Evolutionary conservation across 2,797 vertebrate genomes (phyloP).

Genomic region (Eurystomus glaucurus): DNA sequence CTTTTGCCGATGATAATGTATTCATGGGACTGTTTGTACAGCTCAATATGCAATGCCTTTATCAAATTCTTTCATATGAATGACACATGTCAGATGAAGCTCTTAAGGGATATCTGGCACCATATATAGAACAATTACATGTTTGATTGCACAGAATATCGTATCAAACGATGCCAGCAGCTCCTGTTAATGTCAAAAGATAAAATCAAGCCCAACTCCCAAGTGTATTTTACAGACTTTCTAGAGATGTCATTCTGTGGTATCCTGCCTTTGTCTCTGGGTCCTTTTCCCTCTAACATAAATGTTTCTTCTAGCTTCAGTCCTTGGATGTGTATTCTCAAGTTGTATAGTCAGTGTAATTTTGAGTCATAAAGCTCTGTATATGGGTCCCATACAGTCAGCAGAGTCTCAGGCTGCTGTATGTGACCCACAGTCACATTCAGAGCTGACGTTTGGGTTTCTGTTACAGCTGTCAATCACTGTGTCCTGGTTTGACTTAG

Average conservation of each 20-base stretch:
- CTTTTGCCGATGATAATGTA: slow-evolving; percentile 46
- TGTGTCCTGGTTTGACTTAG: too few species aligned
- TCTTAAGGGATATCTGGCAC: slow-evolving; percentile 36
- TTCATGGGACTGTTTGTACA: slow-evolving; percentile 18
- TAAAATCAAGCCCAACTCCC: neutral
- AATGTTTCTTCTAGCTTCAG: neutral
- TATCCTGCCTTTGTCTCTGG: neutral
- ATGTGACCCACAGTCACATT: neutral
- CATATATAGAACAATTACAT: slow-evolving; percentile 18
- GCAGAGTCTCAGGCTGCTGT: neutral
- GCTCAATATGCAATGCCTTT: neutral
- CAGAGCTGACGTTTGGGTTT: neutral
- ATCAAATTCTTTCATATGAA: neutral
- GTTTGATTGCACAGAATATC: slow-evolving; percentile 27
- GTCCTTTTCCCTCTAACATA: neutral
- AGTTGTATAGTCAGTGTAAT: neutral
- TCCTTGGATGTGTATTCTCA: neutral
- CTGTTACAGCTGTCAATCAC: neutral
- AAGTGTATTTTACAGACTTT: neutral
- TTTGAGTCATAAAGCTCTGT: neutral
- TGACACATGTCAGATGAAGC: slow-evolving; percentile 50
- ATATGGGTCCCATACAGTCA: neutral
- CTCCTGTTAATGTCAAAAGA: slow-evolving; percentile 6
- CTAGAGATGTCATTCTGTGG: neutral
- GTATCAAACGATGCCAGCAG: neutral